Conservation (phyloP, 1,140 invertebrate genomes). For the silkworm (Bombyx mori) region ASM3026992v2 NC_085107.1:4995001-4995500, state of each 20-base stretch:
- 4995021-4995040: constrained; percentile 63
- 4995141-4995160: constrained; percentile 46
- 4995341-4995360: constrained; percentile 17
- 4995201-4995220: constrained; percentile 28
- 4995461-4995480: constrained; percentile 25
- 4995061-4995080: constrained; percentile 51
- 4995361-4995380: constrained; percentile 11
- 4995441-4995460: constrained; percentile 40
- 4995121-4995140: constrained; percentile 53
- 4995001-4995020: constrained; percentile 66
- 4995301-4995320: constrained; percentile 28
- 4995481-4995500: constrained; percentile 38
- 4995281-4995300: constrained; percentile 11
- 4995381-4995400: constrained; percentile 28
- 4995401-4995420: constrained; percentile 38
- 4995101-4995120: constrained; percentile 53
- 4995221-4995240: constrained; percentile 19
- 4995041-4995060: constrained; percentile 60
- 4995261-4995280: constrained; percentile 38
- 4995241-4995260: constrained; percentile 24
- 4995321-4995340: constrained; percentile 8
- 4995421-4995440: constrained; percentile 36
- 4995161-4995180: constrained; percentile 53
- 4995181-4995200: constrained; percentile 35
- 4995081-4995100: constrained; percentile 62